phyloP scores from a whole-genome alignment of 2,888 invertebrate genomes.

The Cosmia trapezina region DNA sequence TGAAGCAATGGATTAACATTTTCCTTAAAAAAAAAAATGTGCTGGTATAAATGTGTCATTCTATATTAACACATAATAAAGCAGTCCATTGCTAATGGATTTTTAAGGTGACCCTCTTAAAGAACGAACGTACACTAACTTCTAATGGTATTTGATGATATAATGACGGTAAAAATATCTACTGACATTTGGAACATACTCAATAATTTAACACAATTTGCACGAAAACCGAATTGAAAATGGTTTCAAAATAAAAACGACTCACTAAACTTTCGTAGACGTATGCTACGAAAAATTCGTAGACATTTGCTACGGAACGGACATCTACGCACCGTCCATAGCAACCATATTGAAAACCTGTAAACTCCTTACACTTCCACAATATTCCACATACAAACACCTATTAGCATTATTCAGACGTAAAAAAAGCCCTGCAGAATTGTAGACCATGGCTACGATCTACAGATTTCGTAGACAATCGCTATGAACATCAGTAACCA shows the following conservation, averaged over 20 bases:
- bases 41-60: neutral
- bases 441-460: neutral
- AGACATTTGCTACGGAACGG: constrained; percentile 27
- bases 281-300: constrained; percentile 14
- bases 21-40: no score
- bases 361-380: neutral
- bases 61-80: constrained; percentile 6
- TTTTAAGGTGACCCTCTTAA: constrained; percentile 25
- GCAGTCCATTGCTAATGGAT: constrained; percentile 20
- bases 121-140: neutral
- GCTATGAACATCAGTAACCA: neutral
- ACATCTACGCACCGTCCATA: neutral
- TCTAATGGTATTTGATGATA: constrained; percentile 5
- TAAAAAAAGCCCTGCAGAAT: neutral
- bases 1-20: no score
- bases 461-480: neutral
- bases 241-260: neutral
- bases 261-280: neutral
- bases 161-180: neutral
- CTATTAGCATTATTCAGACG: neutral
- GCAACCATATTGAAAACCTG: neutral
- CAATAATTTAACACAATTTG: neutral
- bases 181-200: neutral
- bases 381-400: no score
- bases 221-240: neutral